Conservation (phyloP, 2,113 vertebrate species). For the Elephantulus edwardii region DNA sequence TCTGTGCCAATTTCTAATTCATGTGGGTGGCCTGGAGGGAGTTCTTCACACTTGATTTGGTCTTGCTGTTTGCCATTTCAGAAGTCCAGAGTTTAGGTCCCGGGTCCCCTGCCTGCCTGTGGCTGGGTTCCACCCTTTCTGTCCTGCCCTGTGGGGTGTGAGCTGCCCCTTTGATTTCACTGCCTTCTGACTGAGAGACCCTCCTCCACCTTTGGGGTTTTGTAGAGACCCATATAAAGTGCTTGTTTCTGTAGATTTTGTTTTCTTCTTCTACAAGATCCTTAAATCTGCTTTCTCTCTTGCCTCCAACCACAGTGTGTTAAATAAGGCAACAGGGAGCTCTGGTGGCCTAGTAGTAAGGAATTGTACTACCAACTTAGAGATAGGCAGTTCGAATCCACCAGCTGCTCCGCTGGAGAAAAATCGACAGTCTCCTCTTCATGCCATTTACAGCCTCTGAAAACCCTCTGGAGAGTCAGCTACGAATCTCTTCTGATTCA, state of each 20-base stretch:
- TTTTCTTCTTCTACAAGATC: neutral
- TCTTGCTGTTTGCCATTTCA: neutral
- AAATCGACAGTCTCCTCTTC: too few species aligned
- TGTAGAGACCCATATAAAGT: neutral
- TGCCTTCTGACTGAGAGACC: neutral
- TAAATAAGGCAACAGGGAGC: too few species aligned
- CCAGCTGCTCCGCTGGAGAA: too few species aligned
- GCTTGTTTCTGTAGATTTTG: neutral
- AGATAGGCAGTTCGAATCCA: too few species aligned
- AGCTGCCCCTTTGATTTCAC: neutral
- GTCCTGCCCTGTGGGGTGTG: too few species aligned
- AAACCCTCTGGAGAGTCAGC: too few species aligned
- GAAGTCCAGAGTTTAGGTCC: neutral
- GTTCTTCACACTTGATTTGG: neutral
- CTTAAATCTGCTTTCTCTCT: neutral
- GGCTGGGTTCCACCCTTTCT: neutral
- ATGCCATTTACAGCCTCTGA: too few species aligned
- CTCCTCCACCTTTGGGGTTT: neutral
- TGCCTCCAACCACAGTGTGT: neutral
- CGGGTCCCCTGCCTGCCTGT: neutral
- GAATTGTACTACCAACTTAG: too few species aligned
- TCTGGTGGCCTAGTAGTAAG: too few species aligned
- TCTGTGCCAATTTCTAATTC: slow-evolving; percentile 9
- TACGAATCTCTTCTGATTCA: too few species aligned
- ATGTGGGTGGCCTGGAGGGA: slow-evolving; percentile 9